Evolutionary conservation across 2,888 invertebrate species (phyloP).

Genomic region (Timandra comae): DNA sequence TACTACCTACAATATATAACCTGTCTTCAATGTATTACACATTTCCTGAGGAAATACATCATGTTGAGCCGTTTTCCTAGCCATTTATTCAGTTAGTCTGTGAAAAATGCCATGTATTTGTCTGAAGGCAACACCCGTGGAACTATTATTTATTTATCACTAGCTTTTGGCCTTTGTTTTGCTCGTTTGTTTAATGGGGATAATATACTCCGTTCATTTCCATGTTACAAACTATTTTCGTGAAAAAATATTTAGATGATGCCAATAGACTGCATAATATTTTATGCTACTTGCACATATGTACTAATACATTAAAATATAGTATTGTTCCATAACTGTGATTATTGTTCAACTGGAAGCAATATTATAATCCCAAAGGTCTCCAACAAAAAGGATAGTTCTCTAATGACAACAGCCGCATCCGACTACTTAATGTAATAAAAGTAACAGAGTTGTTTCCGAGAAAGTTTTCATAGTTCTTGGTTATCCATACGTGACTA

Average conservation of each 20-base stretch:
- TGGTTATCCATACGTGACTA: constrained; percentile 20
- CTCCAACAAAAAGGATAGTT: background rate
- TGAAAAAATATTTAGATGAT: too few relatives aligned
- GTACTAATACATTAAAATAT: too few relatives aligned
- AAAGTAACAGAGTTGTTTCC: constrained; percentile 11
- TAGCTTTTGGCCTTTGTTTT: constrained; percentile 10
- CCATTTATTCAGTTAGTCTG: constrained; percentile 43
- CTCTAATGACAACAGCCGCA: constrained; percentile 2
- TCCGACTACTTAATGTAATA: constrained; percentile 18
- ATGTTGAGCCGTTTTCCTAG: constrained; percentile 47
- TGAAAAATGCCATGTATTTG: constrained; percentile 45
- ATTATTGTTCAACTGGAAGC: background rate
- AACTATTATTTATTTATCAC: constrained; percentile 18
- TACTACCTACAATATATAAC: constrained; percentile 51
- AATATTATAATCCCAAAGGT: too few relatives aligned
- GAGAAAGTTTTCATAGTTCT: constrained; percentile 12
- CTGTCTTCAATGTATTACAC: constrained; percentile 48
- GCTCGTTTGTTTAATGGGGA: too few relatives aligned
- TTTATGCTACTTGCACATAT: too few relatives aligned
- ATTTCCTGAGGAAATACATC: constrained; percentile 52
- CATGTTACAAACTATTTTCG: too few relatives aligned
- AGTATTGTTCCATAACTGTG: too few relatives aligned
- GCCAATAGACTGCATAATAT: too few relatives aligned
- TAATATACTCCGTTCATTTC: too few relatives aligned
- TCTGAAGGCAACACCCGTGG: constrained; percentile 19